Conservation (phyloP, 2,797 vertebrate species). For the Corythornis leucogaster region DNA sequence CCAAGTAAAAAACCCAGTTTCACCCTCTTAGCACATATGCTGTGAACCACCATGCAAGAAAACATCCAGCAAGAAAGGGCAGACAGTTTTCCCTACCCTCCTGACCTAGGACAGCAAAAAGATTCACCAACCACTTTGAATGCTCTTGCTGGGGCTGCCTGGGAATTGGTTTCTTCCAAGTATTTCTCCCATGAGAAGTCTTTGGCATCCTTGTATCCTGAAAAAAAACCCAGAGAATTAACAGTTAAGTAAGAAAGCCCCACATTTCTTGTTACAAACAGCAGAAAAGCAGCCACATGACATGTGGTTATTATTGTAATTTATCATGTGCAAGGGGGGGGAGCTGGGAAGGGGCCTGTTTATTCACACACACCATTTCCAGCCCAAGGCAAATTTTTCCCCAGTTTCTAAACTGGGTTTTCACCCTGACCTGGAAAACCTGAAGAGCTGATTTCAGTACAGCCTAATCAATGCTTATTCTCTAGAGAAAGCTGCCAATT, state of each 20-base stretch:
- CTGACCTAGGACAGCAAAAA: not conserved
- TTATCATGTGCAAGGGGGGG: not conserved
- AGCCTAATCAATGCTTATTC: not conserved
- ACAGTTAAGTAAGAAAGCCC: not conserved
- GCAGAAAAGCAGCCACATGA: not conserved
- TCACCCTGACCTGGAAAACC: not conserved
- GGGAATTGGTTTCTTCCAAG: conserved; percentile 89
- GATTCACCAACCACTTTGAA: conserved; percentile 88
- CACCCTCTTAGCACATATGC: not conserved
- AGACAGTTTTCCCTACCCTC: not conserved
- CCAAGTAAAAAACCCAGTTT: not conserved
- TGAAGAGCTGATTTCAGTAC: not conserved
- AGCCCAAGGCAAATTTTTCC: not conserved
- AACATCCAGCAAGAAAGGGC: not conserved
- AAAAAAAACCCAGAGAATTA: not conserved
- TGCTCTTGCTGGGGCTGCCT: conserved; percentile 89
- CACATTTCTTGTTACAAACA: not conserved
- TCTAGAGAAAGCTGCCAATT: not conserved
- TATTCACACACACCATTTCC: not conserved
- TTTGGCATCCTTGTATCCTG: conserved; percentile 80
- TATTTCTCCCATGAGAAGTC: conserved; percentile 93
- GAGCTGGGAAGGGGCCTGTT: not conserved
- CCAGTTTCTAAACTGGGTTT: not conserved
- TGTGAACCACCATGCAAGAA: not conserved
- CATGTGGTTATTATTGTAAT: not conserved